Percentiles rank a stretch among this genome's conserved stretches.
Conservation (phyloP, 2,888 invertebrate species). For the Caenorhabditis japonica region DNA sequence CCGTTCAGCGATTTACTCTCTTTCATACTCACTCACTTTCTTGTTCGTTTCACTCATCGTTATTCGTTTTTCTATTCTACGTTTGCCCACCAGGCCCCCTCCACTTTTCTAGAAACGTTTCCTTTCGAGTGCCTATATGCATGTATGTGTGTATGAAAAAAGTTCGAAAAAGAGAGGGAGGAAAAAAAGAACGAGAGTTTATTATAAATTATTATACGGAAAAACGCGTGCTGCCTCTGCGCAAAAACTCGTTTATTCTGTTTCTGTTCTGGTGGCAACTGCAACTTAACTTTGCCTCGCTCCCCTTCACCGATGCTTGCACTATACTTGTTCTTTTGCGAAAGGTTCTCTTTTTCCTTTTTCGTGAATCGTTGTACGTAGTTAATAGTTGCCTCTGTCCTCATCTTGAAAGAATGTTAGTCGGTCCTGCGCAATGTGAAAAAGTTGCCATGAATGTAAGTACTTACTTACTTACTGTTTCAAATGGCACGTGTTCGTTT, state of each 20-base stretch:
- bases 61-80: constrained; percentile 12
- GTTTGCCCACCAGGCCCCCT: not conserved
- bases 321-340: constrained; percentile 26
- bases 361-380: constrained; percentile 27
- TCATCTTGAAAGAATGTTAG: too few relatives aligned
- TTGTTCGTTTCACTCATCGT: constrained; percentile 12
- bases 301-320: constrained; percentile 15
- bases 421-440: too few relatives aligned
- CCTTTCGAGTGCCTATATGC: not conserved
- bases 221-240: constrained; percentile 33
- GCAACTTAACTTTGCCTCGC: not conserved
- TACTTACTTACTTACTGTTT: too few relatives aligned
- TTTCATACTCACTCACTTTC: not conserved
- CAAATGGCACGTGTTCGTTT: constrained; percentile 47
- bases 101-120: constrained; percentile 9
- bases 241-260: constrained; percentile 48
- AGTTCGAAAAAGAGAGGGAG: not conserved
- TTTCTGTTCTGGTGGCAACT: constrained; percentile 34
- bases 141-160: not conserved
- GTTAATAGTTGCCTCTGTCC: constrained; percentile 25
- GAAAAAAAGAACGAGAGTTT: constrained; percentile 46
- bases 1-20: constrained; percentile 43
- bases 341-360: constrained; percentile 20
- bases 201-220: constrained; percentile 50
- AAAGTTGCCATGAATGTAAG: constrained; percentile 38